Evolutionary conservation across 2,888 invertebrate genomes (phyloP).

Genomic region (Halictus quadricinctus): DNA sequence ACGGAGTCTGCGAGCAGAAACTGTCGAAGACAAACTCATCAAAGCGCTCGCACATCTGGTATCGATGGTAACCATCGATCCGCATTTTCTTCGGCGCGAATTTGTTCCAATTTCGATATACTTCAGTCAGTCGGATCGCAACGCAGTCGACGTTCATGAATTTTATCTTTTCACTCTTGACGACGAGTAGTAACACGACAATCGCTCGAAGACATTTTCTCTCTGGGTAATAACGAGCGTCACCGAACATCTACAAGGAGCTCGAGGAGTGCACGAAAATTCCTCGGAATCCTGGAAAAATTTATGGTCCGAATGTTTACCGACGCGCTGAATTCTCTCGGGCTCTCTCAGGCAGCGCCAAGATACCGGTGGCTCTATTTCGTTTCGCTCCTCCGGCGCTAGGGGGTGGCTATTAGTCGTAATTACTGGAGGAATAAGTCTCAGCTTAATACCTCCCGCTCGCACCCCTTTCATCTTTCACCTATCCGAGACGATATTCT

Average conservation of each 20-base stretch:
- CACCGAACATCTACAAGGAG: conserved; percentile 54
- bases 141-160: conserved; percentile 19
- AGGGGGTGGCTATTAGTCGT: conserved; percentile 70
- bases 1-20: not conserved
- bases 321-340: conserved; percentile 63
- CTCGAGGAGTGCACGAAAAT: conserved; percentile 60
- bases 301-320: conserved; percentile 70
- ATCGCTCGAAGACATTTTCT: conserved; percentile 19
- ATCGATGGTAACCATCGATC: not conserved
- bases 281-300: conserved; percentile 67
- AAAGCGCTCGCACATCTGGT: not conserved
- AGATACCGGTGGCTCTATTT: conserved; percentile 39
- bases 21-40: not conserved
- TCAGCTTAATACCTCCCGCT: conserved; percentile 68
- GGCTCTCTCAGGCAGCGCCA: conserved; percentile 29
- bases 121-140: not conserved
- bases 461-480: conserved; percentile 64
- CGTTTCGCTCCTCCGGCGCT: conserved; percentile 37
- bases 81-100: not conserved
- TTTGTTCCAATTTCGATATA: conserved; percentile 1
- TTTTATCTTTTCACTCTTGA: conserved; percentile 28
- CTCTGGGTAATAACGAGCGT: conserved; percentile 46
- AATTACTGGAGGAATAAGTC: conserved; percentile 74
- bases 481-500: conserved; percentile 50
- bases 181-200: conserved; percentile 27